These are phyloP conservation scores for Heliconius sara DNA, from an alignment of 2,888 invertebrate species.

Conservation along the genomic window DNA sequence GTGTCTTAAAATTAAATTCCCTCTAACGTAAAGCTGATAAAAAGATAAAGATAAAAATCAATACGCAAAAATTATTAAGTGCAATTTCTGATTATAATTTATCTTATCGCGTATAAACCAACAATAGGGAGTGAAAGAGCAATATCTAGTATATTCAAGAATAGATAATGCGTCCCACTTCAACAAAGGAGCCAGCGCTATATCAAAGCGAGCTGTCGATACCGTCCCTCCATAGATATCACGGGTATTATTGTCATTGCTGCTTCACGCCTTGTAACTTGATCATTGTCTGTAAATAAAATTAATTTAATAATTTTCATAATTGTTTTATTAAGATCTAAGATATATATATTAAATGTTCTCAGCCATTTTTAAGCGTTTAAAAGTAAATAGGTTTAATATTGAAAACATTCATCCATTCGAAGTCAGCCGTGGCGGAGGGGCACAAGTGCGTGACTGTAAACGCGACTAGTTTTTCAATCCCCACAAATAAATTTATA, in stretches of 20 bases:
- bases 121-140: not conserved
- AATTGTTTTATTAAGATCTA: not conserved
- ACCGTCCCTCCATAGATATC: slow-evolving; percentile 12
- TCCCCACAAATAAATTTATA: no score
- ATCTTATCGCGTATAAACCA: not conserved
- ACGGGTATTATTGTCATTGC: slow-evolving; percentile 16
- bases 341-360: not conserved
- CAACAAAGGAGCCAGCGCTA: slow-evolving; percentile 6
- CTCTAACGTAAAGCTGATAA: no score
- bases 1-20: no score
- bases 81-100: slow-evolving; percentile 1
- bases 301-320: not conserved
- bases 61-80: not conserved
- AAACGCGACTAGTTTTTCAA: no score
- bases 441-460: no score
- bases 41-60: not conserved
- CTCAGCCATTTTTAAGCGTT: no score
- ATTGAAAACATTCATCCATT: no score
- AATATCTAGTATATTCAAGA: slow-evolving; percentile 18
- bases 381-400: no score
- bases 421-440: no score
- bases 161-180: slow-evolving; percentile 12
- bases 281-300: not conserved
- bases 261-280: not conserved
- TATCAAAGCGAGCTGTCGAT: slow-evolving; percentile 17